Percentiles rank a stretch among this genome's conserved stretches.
These are phyloP conservation scores for Bungarus multicinctus DNA, from an alignment of 2,113 vertebrate genomes.

Conservation along the genomic window DNA sequence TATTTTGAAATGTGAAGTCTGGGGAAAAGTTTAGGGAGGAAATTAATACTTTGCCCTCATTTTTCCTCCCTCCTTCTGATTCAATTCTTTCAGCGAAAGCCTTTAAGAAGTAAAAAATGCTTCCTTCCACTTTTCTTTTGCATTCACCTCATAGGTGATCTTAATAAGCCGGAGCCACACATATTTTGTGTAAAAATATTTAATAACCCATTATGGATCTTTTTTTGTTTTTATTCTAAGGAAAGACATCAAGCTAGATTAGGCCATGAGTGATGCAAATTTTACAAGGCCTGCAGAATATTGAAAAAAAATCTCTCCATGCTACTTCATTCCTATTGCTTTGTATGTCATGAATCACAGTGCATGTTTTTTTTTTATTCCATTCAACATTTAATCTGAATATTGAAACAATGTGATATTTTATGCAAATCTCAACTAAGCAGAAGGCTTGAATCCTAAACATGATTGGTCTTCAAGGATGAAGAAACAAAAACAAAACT, in stretches of 20 bases:
- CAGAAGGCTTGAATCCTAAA: background rate
- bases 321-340: background rate
- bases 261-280: background rate
- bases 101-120: background rate
- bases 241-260: background rate
- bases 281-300: background rate
- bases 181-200: background rate
- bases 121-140: background rate
- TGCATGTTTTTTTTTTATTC: background rate
- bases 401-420: background rate
- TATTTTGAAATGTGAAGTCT: background rate
- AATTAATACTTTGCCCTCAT: background rate
- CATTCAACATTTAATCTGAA: background rate
- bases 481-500: background rate
- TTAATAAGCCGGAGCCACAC: background rate
- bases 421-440: background rate
- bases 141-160: background rate
- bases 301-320: background rate
- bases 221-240: background rate
- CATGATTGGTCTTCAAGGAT: background rate
- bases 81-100: background rate
- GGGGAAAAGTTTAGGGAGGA: background rate
- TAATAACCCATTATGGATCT: background rate
- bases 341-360: background rate
- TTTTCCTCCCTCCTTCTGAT: background rate